Evolutionary conservation across 2,113 vertebrate species (phyloP).

Genomic region (Smithornis capensis): DNA sequence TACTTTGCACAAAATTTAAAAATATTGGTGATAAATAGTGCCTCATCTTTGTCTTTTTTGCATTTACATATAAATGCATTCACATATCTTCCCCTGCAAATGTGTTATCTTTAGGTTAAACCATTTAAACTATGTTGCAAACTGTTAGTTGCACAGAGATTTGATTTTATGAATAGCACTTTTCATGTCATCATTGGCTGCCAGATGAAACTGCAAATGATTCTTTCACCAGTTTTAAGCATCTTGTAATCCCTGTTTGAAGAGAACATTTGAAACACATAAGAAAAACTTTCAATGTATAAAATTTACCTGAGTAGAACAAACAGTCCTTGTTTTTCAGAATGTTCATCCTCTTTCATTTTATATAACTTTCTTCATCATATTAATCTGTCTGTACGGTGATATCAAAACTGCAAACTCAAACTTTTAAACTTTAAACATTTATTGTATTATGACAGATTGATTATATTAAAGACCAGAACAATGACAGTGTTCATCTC

Average conservation of each 20-base stretch:
- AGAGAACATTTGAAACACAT: not conserved
- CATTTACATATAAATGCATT: not conserved
- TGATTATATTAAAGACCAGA: not conserved
- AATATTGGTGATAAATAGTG: not conserved
- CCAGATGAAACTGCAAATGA: not conserved
- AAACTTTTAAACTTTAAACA: not conserved
- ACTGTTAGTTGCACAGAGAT: not conserved
- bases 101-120: not conserved
- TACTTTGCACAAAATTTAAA: not conserved
- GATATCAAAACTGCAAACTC: not conserved
- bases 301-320: not conserved
- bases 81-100: not conserved
- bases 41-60: not conserved
- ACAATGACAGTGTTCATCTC: not conserved
- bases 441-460: not conserved
- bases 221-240: not conserved
- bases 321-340: not conserved
- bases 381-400: not conserved
- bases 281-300: not conserved
- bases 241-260: not conserved
- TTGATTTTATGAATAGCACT: not conserved
- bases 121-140: not conserved
- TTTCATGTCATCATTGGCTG: not conserved
- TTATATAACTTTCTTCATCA: not conserved
- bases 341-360: not conserved